These are phyloP conservation scores for Bursaphelenchus okinawaensis DNA, from an alignment of 2,888 invertebrate genomes.

Conservation along the genomic window DNA sequence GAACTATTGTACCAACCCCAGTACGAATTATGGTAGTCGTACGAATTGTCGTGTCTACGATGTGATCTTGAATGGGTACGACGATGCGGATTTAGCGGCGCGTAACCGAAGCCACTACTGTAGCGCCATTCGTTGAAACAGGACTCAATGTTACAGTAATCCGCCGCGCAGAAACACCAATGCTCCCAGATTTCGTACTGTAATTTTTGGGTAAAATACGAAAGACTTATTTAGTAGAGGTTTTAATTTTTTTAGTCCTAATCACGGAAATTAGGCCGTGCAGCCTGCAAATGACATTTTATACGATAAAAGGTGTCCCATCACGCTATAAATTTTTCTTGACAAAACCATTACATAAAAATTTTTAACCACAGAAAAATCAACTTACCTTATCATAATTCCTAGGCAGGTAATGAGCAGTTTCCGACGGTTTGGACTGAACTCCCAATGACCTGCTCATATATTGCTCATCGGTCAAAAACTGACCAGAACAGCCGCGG, in stretches of 20 bases:
- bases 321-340: too few species aligned
- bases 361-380: neutral
- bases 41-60: constrained; percentile 7
- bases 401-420: constrained; percentile 43
- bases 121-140: constrained; percentile 28
- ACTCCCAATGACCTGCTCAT: constrained; percentile 42
- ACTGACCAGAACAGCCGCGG: constrained; percentile 44
- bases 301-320: too few species aligned
- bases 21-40: constrained; percentile 6
- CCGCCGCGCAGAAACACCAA: constrained; percentile 52
- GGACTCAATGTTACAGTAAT: constrained; percentile 39
- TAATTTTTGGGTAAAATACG: too few species aligned
- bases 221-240: neutral
- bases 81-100: constrained; percentile 13
- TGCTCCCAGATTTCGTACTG: constrained; percentile 47
- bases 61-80: neutral
- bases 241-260: neutral
- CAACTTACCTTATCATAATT: constrained; percentile 44
- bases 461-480: constrained; percentile 50
- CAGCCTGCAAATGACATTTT: too few species aligned
- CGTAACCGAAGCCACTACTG: constrained; percentile 11
- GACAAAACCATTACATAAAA: too few species aligned
- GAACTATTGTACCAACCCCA: neutral
- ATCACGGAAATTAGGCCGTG: neutral
- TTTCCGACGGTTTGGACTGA: constrained; percentile 37